phyloP scores from a whole-genome alignment of 2,888 invertebrate genomes.

The Icerya purchasi region DNA sequence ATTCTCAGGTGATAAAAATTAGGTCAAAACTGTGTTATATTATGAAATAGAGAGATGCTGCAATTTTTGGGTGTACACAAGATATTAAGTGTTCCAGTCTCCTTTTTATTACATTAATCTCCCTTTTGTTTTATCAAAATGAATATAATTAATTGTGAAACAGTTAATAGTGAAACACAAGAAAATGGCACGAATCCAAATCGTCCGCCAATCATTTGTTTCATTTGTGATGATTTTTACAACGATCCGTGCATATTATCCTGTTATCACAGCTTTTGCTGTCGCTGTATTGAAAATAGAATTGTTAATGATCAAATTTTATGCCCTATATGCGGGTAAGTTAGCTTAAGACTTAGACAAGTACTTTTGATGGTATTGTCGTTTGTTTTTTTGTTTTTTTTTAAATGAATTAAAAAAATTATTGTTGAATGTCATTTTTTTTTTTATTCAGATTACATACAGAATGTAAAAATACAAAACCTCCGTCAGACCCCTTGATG shows the following conservation, averaged over 20 bases:
- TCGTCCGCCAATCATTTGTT: conserved; percentile 34
- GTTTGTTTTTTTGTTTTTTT: too few relatives aligned
- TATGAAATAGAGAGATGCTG: too few relatives aligned
- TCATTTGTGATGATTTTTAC: conserved; percentile 43
- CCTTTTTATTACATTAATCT: too few relatives aligned
- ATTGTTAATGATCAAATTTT: conserved; percentile 37
- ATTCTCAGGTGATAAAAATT: too few relatives aligned
- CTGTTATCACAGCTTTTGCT: conserved; percentile 50
- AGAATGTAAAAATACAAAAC: conserved; percentile 39
- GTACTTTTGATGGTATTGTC: too few relatives aligned
- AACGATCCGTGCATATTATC: conserved; percentile 42
- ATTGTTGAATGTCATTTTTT: background rate
- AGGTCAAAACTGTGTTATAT: too few relatives aligned
- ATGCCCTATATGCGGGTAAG: conserved; percentile 46
- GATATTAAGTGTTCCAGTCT: too few relatives aligned
- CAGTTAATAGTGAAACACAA: background rate
- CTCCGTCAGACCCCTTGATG: conserved; percentile 42
- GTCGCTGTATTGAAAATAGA: conserved; percentile 38
- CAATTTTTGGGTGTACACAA: too few relatives aligned
- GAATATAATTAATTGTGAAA: too few relatives aligned
- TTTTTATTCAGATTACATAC: conserved; percentile 31
- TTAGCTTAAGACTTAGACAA: too few relatives aligned
- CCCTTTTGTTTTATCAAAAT: too few relatives aligned
- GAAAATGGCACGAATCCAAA: conserved; percentile 23
- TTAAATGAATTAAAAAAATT: background rate